Evolutionary conservation across 2,888 invertebrate genomes (phyloP), one percentile per base, ranked within the genome.

Genomic region (Rotaria sp.): DNA sequence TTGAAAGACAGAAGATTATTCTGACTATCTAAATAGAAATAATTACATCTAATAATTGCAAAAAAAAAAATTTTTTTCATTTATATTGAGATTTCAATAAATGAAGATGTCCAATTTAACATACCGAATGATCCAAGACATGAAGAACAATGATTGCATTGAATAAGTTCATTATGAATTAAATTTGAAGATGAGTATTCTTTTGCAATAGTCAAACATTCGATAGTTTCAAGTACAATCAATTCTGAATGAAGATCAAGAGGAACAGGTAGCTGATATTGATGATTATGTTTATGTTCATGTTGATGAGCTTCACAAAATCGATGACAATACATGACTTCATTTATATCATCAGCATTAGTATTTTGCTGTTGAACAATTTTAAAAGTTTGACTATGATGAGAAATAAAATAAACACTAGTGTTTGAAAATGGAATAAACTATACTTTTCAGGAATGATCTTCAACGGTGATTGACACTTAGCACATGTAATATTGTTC

Each of bases 241-340:
- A 18, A 30, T 67, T 67, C 67, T 8, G 30, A 2, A 67, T 67
- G 67, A 67, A 67, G 67, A 67, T 67, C 35, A 67, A 67, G 35
- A 67, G 67, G 67, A 15, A 35, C 67, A 35, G 35, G 67, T 21
- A 67, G 18, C 21, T n/a, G 59, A 15, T 67, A 5, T 35, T 67
- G 30, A 67, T 35, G 21, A 1, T 67, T 2, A 21, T 67, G 67
- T 7, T 30, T 15, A 18, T 67, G 35, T 67, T 35, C 35, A 67
- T 67, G 67, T 35, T 67, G 67, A 67, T 67, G 67, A 67, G 67
- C 35, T 35, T 67, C 67, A 67, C 67, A 67, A 67, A 67, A 67
- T 10, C 67, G 67, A 67, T 67, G 67, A 38, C 67, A 67, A 35
- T 35, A 67, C 3, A 67, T 67, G 8, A 67, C 67, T 38, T 67